Percentiles rank a stretch among this genome's conserved stretches.
Evolutionary conservation across 2,797 vertebrate species (phyloP).

Genomic region (Leptoclinus maculatus): DNA sequence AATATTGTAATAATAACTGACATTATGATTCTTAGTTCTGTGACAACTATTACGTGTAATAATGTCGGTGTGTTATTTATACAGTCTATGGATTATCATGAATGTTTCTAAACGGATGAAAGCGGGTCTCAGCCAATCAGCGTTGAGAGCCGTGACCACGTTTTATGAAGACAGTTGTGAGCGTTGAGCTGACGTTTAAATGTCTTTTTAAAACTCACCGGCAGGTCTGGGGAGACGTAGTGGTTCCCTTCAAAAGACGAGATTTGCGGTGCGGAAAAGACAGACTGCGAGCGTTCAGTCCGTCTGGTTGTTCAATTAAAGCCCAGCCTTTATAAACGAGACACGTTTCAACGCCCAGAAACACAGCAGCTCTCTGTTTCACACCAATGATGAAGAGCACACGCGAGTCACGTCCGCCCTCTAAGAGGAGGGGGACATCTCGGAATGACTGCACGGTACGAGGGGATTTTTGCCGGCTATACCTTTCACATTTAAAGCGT

Average conservation of each 20-base stretch:
- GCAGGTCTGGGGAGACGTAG: neutral
- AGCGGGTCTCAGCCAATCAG: conserved; percentile 26
- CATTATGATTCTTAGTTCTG: neutral
- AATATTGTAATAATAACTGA: neutral
- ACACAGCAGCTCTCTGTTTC: conserved; percentile 14
- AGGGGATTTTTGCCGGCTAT: accelerated
- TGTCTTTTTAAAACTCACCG: conserved; percentile 55
- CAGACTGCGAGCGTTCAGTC: neutral
- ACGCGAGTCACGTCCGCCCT: conserved; percentile 36
- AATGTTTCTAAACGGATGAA: neutral
- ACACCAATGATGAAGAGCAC: conserved; percentile 55
- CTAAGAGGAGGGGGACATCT: too few relatives aligned
- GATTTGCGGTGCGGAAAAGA: accelerated
- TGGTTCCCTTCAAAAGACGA: neutral
- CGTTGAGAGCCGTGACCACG: neutral
- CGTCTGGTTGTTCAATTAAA: neutral
- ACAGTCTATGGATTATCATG: neutral
- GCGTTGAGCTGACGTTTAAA: neutral
- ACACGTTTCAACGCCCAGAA: conserved; percentile 41
- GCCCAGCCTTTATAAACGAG: conserved; percentile 14
- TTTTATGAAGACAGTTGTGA: neutral
- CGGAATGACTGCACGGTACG: neutral
- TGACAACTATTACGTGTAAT: neutral
- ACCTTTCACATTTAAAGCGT: neutral
- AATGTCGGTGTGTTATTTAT: too few relatives aligned